Conservation (phyloP, 2,888 invertebrate species). For the Caenorhabditis japonica region DNA sequence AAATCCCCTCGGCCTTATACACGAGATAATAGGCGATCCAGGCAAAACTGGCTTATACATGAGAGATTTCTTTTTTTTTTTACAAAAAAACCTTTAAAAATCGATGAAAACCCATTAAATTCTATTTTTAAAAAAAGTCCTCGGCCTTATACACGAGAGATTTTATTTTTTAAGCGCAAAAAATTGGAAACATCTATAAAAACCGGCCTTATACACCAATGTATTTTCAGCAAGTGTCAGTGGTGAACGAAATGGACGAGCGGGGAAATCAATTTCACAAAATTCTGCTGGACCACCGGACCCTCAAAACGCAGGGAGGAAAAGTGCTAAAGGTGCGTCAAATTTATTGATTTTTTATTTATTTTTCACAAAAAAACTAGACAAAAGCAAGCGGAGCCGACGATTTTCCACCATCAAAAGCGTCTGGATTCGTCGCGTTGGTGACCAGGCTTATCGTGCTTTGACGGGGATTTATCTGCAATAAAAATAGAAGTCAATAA, state of each 20-base stretch:
- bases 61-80: no score
- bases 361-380: conserved; percentile 4
- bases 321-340: conserved; percentile 59
- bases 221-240: conserved; percentile 58
- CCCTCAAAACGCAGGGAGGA: conserved; percentile 68
- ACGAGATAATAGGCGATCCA: no score
- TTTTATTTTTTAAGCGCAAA: background rate
- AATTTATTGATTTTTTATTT: background rate
- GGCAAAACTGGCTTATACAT: no score
- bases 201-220: background rate
- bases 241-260: conserved; percentile 55
- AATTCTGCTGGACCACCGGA: conserved; percentile 66
- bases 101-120: no score
- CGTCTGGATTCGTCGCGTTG: conserved; percentile 2
- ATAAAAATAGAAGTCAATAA: no score
- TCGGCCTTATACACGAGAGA: no score
- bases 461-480: conserved; percentile 26
- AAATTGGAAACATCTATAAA: background rate
- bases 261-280: conserved; percentile 54
- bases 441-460: conserved; percentile 29
- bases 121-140: no score
- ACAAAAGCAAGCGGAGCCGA: conserved; percentile 16
- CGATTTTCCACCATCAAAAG: background rate
- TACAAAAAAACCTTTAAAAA: no score
- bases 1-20: no score